Conservation (phyloP, 1,140 invertebrate genomes). For the Euwallacea fornicatus region DNA sequence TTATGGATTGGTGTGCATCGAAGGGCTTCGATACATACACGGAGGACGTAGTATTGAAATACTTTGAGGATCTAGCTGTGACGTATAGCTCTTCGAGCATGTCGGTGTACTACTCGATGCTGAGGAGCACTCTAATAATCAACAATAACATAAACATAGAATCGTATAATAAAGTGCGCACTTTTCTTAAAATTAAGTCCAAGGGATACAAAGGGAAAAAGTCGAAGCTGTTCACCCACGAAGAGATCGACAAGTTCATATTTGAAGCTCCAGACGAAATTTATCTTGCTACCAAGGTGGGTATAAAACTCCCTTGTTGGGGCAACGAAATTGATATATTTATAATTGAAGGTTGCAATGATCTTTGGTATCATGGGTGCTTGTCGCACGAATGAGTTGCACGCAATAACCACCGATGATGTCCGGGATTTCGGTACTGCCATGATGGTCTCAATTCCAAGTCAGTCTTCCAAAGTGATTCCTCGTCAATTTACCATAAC, state of each 20-base stretch:
- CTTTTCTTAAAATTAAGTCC: constrained; percentile 31
- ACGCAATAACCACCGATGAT: constrained; percentile 18
- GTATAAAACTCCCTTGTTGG: not conserved
- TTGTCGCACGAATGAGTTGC: constrained; percentile 27
- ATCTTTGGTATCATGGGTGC: constrained; percentile 36
- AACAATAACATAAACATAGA: constrained; percentile 37
- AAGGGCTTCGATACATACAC: constrained; percentile 40
- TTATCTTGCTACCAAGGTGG: constrained; percentile 40
- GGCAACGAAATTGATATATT: not conserved
- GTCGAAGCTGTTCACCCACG: constrained; percentile 30
- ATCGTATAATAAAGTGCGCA: constrained; percentile 26
- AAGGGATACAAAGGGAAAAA: constrained; percentile 39
- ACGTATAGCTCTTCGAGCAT: constrained; percentile 43
- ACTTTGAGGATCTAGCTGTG: constrained; percentile 44
- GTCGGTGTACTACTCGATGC: constrained; percentile 44
- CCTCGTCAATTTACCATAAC: constrained; percentile 24
- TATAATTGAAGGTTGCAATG: constrained; percentile 24
- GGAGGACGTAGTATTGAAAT: constrained; percentile 42
- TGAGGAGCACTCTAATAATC: constrained; percentile 35
- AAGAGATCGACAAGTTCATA: constrained; percentile 38
- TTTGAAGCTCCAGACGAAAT: constrained; percentile 35
- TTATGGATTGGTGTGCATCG: constrained; percentile 23
- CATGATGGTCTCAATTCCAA: constrained; percentile 22
- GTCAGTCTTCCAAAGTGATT: constrained; percentile 29
- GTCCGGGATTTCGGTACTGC: constrained; percentile 19